Evolutionary conservation across 2,113 vertebrate species (phyloP).

Genomic region (Malaclemys terrapin): DNA sequence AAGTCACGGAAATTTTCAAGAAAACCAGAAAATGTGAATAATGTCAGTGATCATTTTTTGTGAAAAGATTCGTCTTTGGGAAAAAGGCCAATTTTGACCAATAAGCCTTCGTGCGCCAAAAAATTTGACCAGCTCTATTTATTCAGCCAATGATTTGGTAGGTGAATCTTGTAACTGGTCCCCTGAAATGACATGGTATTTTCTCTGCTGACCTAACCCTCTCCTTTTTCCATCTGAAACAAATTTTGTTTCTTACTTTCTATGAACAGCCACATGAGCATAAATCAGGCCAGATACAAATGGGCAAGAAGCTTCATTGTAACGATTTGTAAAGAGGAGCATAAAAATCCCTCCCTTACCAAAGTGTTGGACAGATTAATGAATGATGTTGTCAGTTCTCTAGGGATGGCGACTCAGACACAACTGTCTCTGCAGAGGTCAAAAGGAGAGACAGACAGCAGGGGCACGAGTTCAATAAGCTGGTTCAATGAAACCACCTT

Average conservation of each 20-base stretch:
- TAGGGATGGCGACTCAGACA: neutral
- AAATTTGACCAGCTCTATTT: neutral
- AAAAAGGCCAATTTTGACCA: neutral
- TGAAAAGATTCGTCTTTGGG: neutral
- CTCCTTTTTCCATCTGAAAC: neutral
- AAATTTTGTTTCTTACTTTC: neutral
- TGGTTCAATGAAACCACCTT: neutral
- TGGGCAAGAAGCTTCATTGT: neutral
- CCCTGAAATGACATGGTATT: neutral
- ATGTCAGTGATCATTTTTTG: neutral
- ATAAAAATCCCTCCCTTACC: neutral
- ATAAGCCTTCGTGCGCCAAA: neutral
- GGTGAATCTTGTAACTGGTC: neutral
- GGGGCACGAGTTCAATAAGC: neutral
- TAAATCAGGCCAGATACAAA: neutral
- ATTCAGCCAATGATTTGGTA: neutral
- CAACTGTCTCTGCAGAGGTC: neutral
- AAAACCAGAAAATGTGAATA: neutral
- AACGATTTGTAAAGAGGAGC: neutral
- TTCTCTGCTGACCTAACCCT: neutral
- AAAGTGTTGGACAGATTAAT: neutral
- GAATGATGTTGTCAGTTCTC: neutral
- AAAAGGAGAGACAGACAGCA: neutral
- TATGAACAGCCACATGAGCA: neutral
- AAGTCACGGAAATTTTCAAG: neutral